Evolutionary conservation across 2,113 vertebrate species (phyloP).

Genomic region (Odontophorus gujanensis): DNA sequence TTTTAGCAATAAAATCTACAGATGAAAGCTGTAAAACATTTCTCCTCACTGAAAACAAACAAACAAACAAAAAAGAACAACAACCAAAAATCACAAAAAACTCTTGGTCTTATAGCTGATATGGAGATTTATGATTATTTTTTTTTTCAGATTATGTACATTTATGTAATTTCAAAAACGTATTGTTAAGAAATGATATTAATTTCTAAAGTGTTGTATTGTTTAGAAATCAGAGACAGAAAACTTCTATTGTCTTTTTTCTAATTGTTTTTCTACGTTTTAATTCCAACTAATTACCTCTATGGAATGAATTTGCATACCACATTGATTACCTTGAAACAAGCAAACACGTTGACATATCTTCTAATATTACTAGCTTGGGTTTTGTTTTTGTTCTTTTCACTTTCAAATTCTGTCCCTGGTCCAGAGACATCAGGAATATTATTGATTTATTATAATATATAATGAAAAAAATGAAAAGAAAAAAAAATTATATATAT

Average conservation of each 20-base stretch:
- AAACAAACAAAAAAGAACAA: not conserved
- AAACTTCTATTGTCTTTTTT: not conserved
- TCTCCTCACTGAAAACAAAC: not conserved
- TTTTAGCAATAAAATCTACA: not conserved
- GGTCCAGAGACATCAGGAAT: not conserved
- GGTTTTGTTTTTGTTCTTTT: not conserved
- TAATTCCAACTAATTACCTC: not conserved
- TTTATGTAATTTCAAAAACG: not conserved
- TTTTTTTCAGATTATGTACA: not conserved
- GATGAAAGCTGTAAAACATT: not conserved
- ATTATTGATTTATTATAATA: not conserved
- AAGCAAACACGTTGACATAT: not conserved
- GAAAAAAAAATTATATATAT: not conserved
- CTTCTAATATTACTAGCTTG: not conserved
- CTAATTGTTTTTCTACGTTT: not conserved
- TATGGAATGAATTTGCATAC: not conserved
- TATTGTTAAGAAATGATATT: not conserved
- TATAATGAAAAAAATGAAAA: not conserved
- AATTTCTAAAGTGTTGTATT: not conserved
- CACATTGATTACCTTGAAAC: not conserved
- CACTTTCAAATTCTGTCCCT: not conserved
- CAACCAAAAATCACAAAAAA: not conserved
- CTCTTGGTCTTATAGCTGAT: accelerated
- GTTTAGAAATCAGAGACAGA: not conserved
- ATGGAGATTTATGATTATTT: not conserved